A percentile compares a stretch with the other conserved stretches of the same genome.
Conservation (phyloP, 92 coral and sea anemone genomes). For the Anthopleura xanthogrammica region DNA sequence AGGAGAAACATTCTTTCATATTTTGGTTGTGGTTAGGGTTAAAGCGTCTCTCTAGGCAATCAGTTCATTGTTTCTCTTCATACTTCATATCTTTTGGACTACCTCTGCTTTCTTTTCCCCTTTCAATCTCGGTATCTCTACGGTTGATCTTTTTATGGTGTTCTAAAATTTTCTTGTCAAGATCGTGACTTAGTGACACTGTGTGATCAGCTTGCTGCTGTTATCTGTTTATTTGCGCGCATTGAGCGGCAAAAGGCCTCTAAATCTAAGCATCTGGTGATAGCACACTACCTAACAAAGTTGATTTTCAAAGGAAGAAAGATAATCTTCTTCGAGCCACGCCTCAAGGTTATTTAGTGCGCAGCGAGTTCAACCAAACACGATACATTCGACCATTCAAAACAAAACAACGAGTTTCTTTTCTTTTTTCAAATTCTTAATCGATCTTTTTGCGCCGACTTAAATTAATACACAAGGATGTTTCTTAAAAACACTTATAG, state of each 20-base stretch:
- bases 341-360: not conserved
- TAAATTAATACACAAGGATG: not conserved
- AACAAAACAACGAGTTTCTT: too few relatives aligned
- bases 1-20: too few relatives aligned
- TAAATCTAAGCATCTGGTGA: conserved; percentile 6
- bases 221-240: not conserved
- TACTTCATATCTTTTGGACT: not conserved
- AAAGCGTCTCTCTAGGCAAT: too few relatives aligned
- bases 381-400: too few relatives aligned
- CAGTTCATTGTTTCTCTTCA: too few relatives aligned
- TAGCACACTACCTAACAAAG: not conserved
- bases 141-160: not conserved
- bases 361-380: not conserved
- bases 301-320: not conserved
- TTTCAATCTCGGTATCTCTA: not conserved
- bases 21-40: too few relatives aligned
- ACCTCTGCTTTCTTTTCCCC: not conserved
- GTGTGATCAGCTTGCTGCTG: not conserved
- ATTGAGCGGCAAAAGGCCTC: conserved; percentile 3
- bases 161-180: not conserved
- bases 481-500: not conserved
- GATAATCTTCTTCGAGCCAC: not conserved
- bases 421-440: too few relatives aligned
- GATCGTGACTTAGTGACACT: not conserved
- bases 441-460: not conserved